These are phyloP conservation scores for Probaryconus sp. DNA, from an alignment of 1,140 invertebrate genomes.

Conservation along the genomic window DNA sequence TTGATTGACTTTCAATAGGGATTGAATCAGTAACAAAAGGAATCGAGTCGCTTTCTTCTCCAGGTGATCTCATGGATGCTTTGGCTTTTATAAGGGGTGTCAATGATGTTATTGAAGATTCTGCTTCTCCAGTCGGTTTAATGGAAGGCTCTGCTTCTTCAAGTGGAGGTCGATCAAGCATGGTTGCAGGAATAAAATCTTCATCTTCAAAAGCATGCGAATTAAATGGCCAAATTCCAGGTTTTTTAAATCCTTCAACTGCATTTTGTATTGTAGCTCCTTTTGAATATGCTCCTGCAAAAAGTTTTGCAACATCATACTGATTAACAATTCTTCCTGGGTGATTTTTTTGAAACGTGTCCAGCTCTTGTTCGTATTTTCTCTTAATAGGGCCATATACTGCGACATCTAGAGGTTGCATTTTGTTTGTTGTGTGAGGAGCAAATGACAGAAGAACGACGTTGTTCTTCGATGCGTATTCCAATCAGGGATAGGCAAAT, in stretches of 20 bases:
- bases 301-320: conserved; percentile 15
- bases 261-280: conserved; percentile 20
- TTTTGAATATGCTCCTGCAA: conserved; percentile 14
- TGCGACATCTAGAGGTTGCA: conserved; percentile 20
- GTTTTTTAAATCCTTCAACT: conserved; percentile 13
- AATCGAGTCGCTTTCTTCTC: too few relatives aligned
- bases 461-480: conserved; percentile 3
- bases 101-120: too few relatives aligned
- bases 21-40: too few relatives aligned
- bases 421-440: conserved; percentile 25
- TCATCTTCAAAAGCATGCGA: conserved; percentile 4
- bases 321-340: conserved; percentile 20
- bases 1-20: not conserved
- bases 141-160: too few relatives aligned
- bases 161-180: conserved; percentile 5
- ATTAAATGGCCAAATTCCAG: conserved; percentile 16
- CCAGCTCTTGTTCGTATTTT: conserved; percentile 9
- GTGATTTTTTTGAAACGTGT: conserved; percentile 20
- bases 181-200: conserved; percentile 3
- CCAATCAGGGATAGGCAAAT: conserved; percentile 7
- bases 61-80: too few relatives aligned
- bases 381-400: conserved; percentile 21
- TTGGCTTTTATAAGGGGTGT: not conserved
- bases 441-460: conserved; percentile 7
- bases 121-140: too few relatives aligned